phyloP scores from a whole-genome alignment of 2,888 invertebrate species.

The Troides aeacus region DNA sequence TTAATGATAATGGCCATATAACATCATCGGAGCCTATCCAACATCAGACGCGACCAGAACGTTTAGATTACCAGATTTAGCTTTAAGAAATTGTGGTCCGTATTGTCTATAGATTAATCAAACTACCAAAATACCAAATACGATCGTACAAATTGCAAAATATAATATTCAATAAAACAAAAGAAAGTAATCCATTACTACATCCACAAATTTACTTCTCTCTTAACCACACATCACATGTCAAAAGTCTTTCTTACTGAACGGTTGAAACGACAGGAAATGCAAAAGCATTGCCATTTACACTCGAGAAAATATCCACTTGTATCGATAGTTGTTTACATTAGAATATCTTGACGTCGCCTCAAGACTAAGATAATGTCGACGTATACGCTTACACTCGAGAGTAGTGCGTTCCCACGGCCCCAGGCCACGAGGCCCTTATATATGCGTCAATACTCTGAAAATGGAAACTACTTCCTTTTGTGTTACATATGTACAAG shows the following conservation, averaged over 20 bases:
- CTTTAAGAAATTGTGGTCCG: background rate
- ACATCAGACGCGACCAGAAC: background rate
- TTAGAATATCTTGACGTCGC: constrained; percentile 43
- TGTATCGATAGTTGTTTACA: constrained; percentile 41
- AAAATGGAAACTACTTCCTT: constrained; percentile 17
- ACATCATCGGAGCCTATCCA: background rate
- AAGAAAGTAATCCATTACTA: too few species aligned
- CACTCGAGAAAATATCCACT: constrained; percentile 31
- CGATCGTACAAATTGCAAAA: too few species aligned
- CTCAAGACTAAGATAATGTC: constrained; percentile 38
- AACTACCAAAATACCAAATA: too few species aligned
- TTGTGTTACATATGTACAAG: constrained; percentile 3
- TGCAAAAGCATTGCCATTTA: constrained; percentile 11
- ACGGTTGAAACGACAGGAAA: too few species aligned
- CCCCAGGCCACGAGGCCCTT: constrained; percentile 4
- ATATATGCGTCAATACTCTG: constrained; percentile 16
- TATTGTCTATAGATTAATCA: background rate
- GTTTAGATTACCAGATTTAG: background rate
- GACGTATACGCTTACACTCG: constrained; percentile 25
- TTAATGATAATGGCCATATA: background rate
- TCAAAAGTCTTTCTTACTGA: too few species aligned
- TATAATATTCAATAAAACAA: too few species aligned
- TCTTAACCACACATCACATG: too few species aligned
- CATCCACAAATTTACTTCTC: too few species aligned
- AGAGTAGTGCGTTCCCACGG: constrained; percentile 23